Percentiles rank a stretch among this genome's conserved stretches.
These are phyloP conservation scores for Nematolebias whitei DNA, from an alignment of 2,113 vertebrate species.

Conservation along the genomic window DNA sequence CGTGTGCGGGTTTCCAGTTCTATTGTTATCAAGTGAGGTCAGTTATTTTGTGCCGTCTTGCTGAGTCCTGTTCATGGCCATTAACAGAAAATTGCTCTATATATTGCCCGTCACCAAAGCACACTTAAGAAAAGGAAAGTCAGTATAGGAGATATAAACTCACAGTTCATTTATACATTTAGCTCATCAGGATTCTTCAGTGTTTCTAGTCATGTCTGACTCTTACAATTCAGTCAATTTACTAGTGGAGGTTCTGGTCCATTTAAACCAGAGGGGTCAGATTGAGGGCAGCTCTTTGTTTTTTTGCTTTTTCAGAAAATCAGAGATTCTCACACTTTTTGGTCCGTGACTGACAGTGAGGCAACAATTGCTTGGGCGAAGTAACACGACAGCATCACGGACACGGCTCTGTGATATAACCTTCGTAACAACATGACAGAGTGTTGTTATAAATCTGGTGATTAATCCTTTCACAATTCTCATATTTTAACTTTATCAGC, in stretches of 20 bases:
- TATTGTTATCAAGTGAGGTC: constrained; percentile 17
- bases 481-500: too few relatives aligned
- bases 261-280: constrained; percentile 1
- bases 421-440: neutral
- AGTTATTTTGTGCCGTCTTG: constrained; percentile 28
- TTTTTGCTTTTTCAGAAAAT: neutral
- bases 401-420: neutral
- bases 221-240: neutral
- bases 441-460: neutral
- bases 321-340: neutral
- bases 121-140: constrained; percentile 12
- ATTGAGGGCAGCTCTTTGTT: neutral
- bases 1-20: constrained; percentile 13
- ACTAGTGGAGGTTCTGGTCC: neutral
- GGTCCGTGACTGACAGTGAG: neutral
- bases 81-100: constrained; percentile 35
- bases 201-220: neutral
- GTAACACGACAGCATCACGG: neutral
- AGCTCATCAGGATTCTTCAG: neutral
- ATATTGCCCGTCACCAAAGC: constrained; percentile 14
- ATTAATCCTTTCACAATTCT: too few relatives aligned
- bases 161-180: constrained; percentile 18
- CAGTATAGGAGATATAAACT: constrained; percentile 20
- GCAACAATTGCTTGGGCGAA: too few relatives aligned
- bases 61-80: constrained; percentile 19